Percentiles rank a stretch among this genome's conserved stretches.
Evolutionary conservation across 2,888 invertebrate genomes (phyloP).

Genomic region (Drosophila tanythrix): DNA sequence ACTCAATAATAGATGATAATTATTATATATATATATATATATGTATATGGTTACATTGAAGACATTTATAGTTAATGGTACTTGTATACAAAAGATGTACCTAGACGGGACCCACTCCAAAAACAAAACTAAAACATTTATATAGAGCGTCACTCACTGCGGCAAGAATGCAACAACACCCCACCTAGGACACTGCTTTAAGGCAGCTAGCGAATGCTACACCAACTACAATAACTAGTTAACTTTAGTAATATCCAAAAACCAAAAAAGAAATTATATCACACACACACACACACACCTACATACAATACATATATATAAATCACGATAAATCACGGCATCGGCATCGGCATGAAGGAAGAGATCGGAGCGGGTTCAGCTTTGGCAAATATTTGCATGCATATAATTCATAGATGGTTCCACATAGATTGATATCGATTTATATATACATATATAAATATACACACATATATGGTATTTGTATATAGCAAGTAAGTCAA

Average conservation of each 20-base stretch:
- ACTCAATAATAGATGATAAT: slow-evolving; percentile 37
- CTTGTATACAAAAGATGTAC: slow-evolving; percentile 49
- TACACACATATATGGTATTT: slow-evolving; percentile 48
- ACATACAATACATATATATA: neutral
- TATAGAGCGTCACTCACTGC: slow-evolving; percentile 62
- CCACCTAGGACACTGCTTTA: slow-evolving; percentile 78
- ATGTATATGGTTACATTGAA: slow-evolving; percentile 13
- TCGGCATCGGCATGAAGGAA: slow-evolving; percentile 35
- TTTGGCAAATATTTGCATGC: slow-evolving; percentile 41
- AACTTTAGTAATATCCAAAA: slow-evolving; percentile 40
- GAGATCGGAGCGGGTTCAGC: slow-evolving; percentile 51
- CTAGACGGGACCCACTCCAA: slow-evolving; percentile 76
- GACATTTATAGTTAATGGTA: slow-evolving; percentile 47
- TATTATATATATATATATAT: neutral
- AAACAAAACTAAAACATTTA: neutral
- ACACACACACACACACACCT: slow-evolving; percentile 3
- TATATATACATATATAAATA: slow-evolving; percentile 36
- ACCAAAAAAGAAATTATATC: neutral
- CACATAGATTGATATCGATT: slow-evolving; percentile 31
- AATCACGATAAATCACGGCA: slow-evolving; percentile 3
- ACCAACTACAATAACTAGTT: slow-evolving; percentile 63
- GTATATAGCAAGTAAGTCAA: slow-evolving; percentile 38
- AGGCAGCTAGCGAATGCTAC: slow-evolving; percentile 74
- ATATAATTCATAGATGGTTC: slow-evolving; percentile 27
- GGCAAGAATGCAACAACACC: slow-evolving; percentile 69